These are phyloP conservation scores for Neotragus pygmaeus DNA, from an alignment of 2,113 vertebrate genomes.

Conservation along the genomic window DNA sequence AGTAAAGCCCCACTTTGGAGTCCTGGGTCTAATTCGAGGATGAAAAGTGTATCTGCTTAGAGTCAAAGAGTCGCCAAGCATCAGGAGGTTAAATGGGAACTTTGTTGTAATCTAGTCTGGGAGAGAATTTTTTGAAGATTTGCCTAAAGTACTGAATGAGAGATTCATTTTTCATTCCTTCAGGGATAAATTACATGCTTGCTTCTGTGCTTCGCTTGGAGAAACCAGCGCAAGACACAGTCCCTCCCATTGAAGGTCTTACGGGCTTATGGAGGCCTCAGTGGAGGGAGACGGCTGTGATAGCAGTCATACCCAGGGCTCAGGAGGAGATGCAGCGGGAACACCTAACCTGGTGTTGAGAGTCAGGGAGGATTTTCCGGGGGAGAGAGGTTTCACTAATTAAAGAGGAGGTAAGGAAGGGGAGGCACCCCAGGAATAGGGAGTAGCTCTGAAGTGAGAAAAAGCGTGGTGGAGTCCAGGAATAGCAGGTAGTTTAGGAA, in stretches of 20 bases:
- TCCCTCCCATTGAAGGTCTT: background rate
- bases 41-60: background rate
- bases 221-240: background rate
- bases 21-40: background rate
- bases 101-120: background rate
- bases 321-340: background rate
- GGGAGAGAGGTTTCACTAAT: background rate
- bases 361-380: background rate
- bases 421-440: background rate
- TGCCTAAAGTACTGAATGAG: background rate
- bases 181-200: background rate
- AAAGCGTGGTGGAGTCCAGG: too few relatives aligned
- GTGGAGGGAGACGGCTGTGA: background rate
- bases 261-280: background rate
- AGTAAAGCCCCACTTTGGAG: background rate
- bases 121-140: background rate
- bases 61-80: background rate
- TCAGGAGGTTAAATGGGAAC: background rate
- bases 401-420: background rate
- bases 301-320: too few relatives aligned
- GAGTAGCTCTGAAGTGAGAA: background rate
- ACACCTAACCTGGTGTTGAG: fast-evolving
- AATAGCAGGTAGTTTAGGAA: too few relatives aligned
- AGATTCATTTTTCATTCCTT: background rate
- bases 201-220: background rate